Base-by-base conservation (phyloP, 2,113 vertebrate genomes). In the Forbesichthys agassizii region DNA sequence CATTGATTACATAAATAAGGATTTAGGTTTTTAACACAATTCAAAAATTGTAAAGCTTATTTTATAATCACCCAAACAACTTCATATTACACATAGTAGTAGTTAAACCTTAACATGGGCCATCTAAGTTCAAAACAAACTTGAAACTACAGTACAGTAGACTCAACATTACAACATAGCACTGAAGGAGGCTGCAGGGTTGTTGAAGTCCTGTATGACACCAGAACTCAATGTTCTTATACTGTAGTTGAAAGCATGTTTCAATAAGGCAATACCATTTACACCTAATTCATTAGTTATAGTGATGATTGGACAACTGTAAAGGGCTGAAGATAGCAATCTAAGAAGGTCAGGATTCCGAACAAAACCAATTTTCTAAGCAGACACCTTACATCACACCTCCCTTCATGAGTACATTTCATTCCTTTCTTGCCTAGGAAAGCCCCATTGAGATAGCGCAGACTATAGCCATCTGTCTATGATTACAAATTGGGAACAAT, bases 401-500 rank as follows among this genome's bases (percentile, higher is more conserved):
- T 80, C 70, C 47, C 18, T 62, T 66, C 58, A 66, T 69, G 66
- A 65, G 71, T 64, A 74, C 60, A 51, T 27, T 27, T 27, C 27
- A 52, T 51, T 64, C 68, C 54, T 80, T 78, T 74, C 64, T 77
- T 48, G 27, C n/a, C n/a, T 36, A 74, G 81, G 83, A 88, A 90
- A 89, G 74, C 83, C 77, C 80, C 71, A 64, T 69, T 27, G 52
- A 70, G 55, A 78, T 72, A 3, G 61, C 11, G 71, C 67, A 42
- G 66, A 58, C 71, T 14, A 10, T 65, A 54, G 73, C 73, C 88
- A 89, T 85, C 89, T 91, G 88, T 78, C 78, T 85, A 46, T 84
- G 73, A 90, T 91, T 89, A 90, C 68, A 69, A 66, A 57, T 77
- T 69, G 71, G 76, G 84, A 86, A 77, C 75, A 84, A 77, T 68